Evolutionary conservation across 2,113 vertebrate species (phyloP).

Genomic region (Abramis brama): DNA sequence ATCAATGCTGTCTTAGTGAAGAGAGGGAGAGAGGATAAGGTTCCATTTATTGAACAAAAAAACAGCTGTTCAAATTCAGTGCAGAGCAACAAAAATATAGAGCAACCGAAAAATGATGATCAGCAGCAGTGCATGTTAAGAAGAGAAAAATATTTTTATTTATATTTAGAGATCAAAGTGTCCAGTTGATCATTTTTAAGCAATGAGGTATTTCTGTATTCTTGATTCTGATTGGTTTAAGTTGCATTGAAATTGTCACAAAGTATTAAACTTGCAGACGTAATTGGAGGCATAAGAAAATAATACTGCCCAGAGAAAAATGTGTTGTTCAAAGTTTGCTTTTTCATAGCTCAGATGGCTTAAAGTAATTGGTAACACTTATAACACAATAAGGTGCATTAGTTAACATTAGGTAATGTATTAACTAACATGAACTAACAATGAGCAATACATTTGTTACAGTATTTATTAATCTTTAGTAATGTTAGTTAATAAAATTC

Average conservation of each 20-base stretch:
- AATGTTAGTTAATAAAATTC: too few relatives aligned
- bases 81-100: slow-evolving; percentile 15
- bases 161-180: not conserved
- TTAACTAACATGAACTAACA: too few relatives aligned
- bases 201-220: not conserved
- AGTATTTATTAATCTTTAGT: too few relatives aligned
- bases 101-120: slow-evolving; percentile 3
- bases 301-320: not conserved
- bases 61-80: slow-evolving; percentile 38
- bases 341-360: too few relatives aligned
- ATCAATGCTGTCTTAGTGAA: slow-evolving; percentile 51
- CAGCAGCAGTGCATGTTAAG: slow-evolving; percentile 6
- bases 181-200: not conserved
- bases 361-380: too few relatives aligned
- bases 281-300: not conserved
- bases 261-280: not conserved
- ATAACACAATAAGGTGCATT: too few relatives aligned
- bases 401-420: too few relatives aligned
- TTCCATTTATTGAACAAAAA: slow-evolving; percentile 45
- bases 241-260: not conserved
- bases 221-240: not conserved
- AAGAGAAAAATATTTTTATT: not conserved
- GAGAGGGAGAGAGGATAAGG: slow-evolving; percentile 17
- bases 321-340: not conserved
- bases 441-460: too few relatives aligned